A percentile compares a stretch with the other conserved stretches of the same genome.
Evolutionary conservation across 64 coral and sea anemone genomes (phyloP).

Genomic region (Orbicella faveolata): DNA sequence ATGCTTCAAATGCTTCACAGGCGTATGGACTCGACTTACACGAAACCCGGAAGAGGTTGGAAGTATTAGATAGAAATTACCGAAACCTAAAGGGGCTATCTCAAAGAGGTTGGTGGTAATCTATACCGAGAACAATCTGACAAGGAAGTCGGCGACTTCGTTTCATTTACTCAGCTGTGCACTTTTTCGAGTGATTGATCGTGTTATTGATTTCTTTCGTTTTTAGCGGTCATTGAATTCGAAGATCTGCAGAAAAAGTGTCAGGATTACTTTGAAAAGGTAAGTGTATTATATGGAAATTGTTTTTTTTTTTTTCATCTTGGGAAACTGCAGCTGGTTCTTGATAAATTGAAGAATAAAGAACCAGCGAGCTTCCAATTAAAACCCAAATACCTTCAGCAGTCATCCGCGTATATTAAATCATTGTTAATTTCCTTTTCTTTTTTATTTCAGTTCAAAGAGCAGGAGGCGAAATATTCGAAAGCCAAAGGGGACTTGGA

Average conservation of each 20-base stretch:
- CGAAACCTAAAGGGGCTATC: conserved; percentile 41
- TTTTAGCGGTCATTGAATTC: conserved; percentile 56
- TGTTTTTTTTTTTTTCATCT: background rate
- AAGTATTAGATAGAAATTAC: conserved; percentile 32
- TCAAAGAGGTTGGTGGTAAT: conserved; percentile 26
- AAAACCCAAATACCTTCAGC: background rate
- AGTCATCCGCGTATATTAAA: background rate
- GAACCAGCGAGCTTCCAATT: background rate
- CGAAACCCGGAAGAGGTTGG: conserved; percentile 34
- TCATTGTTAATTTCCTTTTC: background rate
- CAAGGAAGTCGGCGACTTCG: background rate
- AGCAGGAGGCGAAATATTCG: conserved; percentile 44
- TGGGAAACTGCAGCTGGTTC: conserved; percentile 23
- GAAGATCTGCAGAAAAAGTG: conserved; percentile 52
- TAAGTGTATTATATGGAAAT: conserved; percentile 17
- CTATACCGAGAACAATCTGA: background rate
- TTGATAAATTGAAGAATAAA: background rate
- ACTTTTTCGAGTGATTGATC: conserved; percentile 15
- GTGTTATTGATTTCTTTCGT: background rate
- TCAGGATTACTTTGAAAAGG: conserved; percentile 57
- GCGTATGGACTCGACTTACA: background rate
- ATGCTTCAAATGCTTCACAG: conserved; percentile 7
- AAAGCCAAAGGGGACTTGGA: conserved; percentile 65
- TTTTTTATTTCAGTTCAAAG: conserved; percentile 21
- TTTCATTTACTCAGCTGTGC: conserved; percentile 2